Evolutionary conservation across 2,797 vertebrate genomes (phyloP).

Genomic region (Varecia variegata): DNA sequence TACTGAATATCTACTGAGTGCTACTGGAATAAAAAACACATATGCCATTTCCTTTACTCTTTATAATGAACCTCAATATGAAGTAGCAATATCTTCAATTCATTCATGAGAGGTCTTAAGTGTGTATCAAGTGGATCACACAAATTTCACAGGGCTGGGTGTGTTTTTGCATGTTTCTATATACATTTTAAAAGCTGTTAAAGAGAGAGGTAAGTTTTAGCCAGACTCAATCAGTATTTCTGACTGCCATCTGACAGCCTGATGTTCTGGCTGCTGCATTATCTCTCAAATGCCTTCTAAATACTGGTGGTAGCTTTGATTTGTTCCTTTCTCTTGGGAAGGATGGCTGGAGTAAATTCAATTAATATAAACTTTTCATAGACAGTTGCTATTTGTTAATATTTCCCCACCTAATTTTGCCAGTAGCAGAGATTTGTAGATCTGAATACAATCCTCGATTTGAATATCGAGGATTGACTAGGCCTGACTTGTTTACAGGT

Average conservation of each 20-base stretch:
- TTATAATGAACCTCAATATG: neutral
- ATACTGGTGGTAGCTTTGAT: neutral
- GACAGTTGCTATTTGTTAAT: neutral
- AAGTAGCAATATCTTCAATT: neutral
- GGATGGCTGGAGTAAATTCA: neutral
- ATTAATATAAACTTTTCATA: neutral
- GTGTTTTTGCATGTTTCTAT: neutral
- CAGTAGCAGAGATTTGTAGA: neutral
- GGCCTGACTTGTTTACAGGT: neutral
- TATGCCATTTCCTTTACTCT: neutral
- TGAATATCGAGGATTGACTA: neutral
- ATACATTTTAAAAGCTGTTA: neutral
- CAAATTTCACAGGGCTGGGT: neutral
- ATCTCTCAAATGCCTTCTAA: neutral
- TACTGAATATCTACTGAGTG: neutral
- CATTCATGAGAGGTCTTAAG: neutral
- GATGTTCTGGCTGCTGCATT: neutral
- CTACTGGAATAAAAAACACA: neutral
- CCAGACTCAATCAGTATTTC: neutral
- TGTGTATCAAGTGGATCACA: neutral
- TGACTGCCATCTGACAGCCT: neutral
- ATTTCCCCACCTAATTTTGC: neutral
- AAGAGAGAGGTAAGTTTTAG: neutral
- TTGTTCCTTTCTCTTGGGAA: slow-evolving; percentile 7
- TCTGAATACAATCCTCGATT: too few species aligned